Evolutionary conservation across 2,797 vertebrate genomes (phyloP).

Genomic region (Valencia hispanica): DNA sequence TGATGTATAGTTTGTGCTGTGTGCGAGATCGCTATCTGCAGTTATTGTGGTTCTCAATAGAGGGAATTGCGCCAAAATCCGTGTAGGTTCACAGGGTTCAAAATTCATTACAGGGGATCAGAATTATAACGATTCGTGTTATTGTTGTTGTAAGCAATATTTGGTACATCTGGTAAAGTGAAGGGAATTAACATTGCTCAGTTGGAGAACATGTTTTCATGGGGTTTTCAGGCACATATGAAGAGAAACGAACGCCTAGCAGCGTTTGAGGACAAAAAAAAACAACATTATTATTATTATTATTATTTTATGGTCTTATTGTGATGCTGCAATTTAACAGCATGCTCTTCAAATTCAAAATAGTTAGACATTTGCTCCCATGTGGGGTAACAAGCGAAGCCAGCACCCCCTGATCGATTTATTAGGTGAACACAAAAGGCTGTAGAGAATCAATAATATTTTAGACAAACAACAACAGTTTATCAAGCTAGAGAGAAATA

Average conservation of each 20-base stretch:
- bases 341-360: background rate
- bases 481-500: background rate
- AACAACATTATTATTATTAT: too few species aligned
- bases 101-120: slow-evolving; percentile 92
- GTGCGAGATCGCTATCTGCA: slow-evolving; percentile 79
- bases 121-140: slow-evolving; percentile 85
- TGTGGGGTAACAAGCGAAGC: background rate
- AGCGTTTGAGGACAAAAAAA: background rate
- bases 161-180: slow-evolving; percentile 70
- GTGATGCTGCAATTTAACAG: background rate
- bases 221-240: slow-evolving; percentile 8
- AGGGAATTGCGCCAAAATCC: slow-evolving; percentile 75
- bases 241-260: too few species aligned
- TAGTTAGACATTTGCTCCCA: background rate
- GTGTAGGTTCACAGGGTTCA: slow-evolving; percentile 82
- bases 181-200: slow-evolving; percentile 18
- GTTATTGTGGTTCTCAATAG: slow-evolving; percentile 80
- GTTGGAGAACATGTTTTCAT: slow-evolving; percentile 1
- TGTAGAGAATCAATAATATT: background rate
- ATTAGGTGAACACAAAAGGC: background rate
- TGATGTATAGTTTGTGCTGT: slow-evolving; percentile 82
- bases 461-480: background rate
- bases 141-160: slow-evolving; percentile 77
- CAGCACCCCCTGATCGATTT: background rate
- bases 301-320: background rate